A percentile compares a stretch with the other conserved stretches of the same genome.
Conservation (phyloP, 1,140 invertebrate species). For the Wasmannia auropunctata region DNA sequence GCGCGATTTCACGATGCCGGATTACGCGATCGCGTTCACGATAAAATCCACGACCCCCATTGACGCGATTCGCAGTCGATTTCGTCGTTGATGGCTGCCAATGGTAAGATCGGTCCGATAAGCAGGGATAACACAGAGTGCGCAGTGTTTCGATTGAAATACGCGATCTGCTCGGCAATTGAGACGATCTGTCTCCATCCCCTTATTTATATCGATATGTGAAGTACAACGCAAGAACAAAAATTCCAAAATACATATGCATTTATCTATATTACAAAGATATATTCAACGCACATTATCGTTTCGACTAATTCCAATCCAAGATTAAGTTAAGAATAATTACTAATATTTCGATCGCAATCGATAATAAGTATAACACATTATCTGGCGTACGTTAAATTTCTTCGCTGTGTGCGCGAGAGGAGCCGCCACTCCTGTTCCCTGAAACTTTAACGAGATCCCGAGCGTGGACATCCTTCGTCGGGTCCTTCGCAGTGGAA, state of each 20-base stretch:
- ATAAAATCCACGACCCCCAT: slow-evolving; percentile 34
- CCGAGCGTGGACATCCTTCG: slow-evolving; percentile 59
- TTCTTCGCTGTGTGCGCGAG: neutral
- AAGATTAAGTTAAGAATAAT: neutral
- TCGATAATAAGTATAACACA: neutral
- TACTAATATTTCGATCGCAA: neutral
- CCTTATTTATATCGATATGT: neutral
- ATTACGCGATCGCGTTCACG: slow-evolving; percentile 41
- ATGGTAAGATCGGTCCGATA: slow-evolving; percentile 59
- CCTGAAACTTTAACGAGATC: slow-evolving; percentile 70
- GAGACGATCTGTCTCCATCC: neutral
- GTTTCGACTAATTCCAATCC: neutral
- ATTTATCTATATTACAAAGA: neutral
- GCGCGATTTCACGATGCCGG: slow-evolving; percentile 36
- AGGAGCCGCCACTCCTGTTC: neutral
- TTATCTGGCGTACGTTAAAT: slow-evolving; percentile 2
- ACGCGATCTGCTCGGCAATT: neutral
- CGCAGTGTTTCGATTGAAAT: neutral
- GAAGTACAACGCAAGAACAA: neutral
- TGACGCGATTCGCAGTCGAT: slow-evolving; percentile 6
- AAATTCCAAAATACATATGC: neutral
- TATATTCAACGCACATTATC: neutral
- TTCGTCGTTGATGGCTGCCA: slow-evolving; percentile 52
- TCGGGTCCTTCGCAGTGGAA: slow-evolving; percentile 33
- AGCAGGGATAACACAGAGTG: slow-evolving; percentile 56